These are phyloP conservation scores for Elanus axillaris DNA, from an alignment of 2,113 vertebrate genomes.

Conservation along the genomic window DNA sequence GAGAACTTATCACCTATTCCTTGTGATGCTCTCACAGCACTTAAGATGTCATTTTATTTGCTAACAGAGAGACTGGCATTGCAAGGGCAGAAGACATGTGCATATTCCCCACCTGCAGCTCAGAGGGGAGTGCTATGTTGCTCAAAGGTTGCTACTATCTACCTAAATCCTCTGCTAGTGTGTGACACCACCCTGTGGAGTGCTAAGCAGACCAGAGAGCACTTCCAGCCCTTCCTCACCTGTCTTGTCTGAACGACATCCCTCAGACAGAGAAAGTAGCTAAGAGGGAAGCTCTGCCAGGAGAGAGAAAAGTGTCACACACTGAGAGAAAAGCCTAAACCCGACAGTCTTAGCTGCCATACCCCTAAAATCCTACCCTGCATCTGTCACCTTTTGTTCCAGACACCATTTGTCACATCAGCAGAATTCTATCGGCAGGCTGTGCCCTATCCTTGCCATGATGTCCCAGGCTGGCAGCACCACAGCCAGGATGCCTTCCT, in stretches of 20 bases:
- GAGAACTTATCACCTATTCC: background rate
- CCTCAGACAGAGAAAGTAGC: background rate
- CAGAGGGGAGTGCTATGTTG: background rate
- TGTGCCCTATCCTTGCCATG: rapidly evolving
- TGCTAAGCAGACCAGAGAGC: background rate
- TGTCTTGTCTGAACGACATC: background rate
- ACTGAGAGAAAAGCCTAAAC: background rate
- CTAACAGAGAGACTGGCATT: background rate
- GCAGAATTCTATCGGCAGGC: background rate
- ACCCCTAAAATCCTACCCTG: background rate
- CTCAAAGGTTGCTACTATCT: background rate
- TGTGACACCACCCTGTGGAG: background rate
- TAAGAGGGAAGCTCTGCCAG: background rate
- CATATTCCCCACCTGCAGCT: background rate
- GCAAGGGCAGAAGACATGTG: background rate
- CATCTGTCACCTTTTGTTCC: background rate
- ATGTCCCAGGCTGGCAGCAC: background rate
- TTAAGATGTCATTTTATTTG: background rate
- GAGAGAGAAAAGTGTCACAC: background rate
- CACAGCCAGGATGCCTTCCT: background rate
- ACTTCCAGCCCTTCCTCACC: background rate
- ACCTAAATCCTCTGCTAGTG: background rate
- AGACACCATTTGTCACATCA: background rate
- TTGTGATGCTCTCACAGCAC: background rate
- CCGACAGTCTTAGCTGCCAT: background rate